Percentiles rank a stretch among this genome's conserved stretches.
Evolutionary conservation across 2,888 invertebrate genomes (phyloP).

Genomic region (Ceriagrion tenellum): DNA sequence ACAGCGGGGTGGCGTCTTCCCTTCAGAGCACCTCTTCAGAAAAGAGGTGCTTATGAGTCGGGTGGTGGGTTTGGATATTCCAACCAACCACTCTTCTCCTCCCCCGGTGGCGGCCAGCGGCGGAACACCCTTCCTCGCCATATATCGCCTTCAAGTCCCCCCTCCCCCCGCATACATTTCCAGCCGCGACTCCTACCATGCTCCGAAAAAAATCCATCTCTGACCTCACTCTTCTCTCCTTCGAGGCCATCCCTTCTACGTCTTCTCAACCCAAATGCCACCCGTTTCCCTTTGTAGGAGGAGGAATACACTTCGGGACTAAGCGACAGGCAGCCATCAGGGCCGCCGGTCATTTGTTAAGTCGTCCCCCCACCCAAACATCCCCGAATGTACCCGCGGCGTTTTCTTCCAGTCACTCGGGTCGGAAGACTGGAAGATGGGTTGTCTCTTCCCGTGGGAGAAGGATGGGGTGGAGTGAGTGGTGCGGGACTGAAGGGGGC

Average conservation of each 20-base stretch:
- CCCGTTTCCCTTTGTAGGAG: neutral
- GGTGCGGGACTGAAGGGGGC: too few species aligned
- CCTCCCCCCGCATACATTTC: slow-evolving; percentile 14
- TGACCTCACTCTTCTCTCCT: neutral
- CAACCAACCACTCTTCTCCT: too few species aligned
- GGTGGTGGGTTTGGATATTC: too few species aligned
- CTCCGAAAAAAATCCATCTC: neutral
- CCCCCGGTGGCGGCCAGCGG: too few species aligned
- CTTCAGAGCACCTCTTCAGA: too few species aligned
- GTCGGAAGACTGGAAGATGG: neutral
- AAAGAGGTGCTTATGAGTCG: too few species aligned
- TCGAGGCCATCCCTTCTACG: neutral
- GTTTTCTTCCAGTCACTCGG: slow-evolving; percentile 19
- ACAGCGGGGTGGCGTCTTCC: too few species aligned
- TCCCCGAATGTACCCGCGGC: slow-evolving; percentile 41
- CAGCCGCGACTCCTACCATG: neutral
- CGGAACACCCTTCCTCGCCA: neutral
- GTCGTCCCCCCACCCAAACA: neutral
- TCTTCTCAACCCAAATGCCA: neutral
- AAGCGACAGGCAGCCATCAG: slow-evolving; percentile 49
- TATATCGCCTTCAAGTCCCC: neutral
- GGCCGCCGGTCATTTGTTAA: slow-evolving; percentile 58
- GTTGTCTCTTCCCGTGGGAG: neutral
- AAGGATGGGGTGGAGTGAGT: too few species aligned
- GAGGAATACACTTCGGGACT: neutral